Conservation (phyloP, 30 jellyfish, hydroid and myxozoan species). For the Aurelia aurita complex sp. Pacific region DNA sequence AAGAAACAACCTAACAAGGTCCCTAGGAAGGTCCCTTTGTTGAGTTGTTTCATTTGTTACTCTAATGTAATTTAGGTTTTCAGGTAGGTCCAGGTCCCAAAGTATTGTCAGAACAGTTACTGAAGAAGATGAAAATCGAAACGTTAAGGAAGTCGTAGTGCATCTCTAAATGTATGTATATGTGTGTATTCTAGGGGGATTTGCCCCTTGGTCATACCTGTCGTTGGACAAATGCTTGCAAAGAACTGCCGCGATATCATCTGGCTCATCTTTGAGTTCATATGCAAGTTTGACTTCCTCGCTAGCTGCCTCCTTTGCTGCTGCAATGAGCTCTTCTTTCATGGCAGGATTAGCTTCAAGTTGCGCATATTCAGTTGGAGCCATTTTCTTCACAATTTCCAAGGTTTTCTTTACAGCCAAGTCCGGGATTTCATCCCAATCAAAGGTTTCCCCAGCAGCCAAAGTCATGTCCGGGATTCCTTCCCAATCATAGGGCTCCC, state of each 20-base stretch:
- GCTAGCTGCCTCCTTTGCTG: neutral
- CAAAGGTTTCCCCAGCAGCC: neutral
- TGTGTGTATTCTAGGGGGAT: too few species aligned
- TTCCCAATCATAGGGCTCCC: too few species aligned
- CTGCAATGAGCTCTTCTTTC: neutral
- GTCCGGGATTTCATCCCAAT: neutral
- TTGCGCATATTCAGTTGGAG: neutral
- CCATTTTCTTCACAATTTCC: neutral
- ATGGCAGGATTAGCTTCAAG: neutral
- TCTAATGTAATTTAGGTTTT: too few species aligned
- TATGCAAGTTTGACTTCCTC: neutral
- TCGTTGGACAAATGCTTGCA: neutral
- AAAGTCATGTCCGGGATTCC: too few species aligned
- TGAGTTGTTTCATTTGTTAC: too few species aligned
- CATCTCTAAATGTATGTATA: too few species aligned
- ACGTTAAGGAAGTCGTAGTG: too few species aligned
- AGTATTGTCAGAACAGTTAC: too few species aligned
- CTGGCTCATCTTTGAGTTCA: neutral
- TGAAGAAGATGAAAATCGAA: too few species aligned
- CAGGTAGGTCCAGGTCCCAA: too few species aligned
- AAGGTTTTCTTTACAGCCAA: neutral
- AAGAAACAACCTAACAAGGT: too few species aligned
- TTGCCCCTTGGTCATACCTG: neutral
- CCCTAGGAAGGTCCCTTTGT: too few species aligned
- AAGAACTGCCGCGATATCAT: neutral